Conservation (phyloP, 2,888 invertebrate genomes). For the Drosophila mimica region DNA sequence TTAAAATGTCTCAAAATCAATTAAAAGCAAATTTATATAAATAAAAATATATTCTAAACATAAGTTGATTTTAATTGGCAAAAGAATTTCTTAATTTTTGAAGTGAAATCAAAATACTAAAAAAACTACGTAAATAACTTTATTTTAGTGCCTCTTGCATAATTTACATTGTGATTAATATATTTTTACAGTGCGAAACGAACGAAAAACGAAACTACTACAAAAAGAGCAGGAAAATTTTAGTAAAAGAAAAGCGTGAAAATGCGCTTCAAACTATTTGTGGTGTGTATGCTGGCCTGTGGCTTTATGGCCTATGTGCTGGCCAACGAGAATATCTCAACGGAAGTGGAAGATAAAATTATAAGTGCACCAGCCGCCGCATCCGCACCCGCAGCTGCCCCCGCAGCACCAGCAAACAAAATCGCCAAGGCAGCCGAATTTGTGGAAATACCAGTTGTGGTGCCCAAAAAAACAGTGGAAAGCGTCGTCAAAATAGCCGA, state of each 20-base stretch:
- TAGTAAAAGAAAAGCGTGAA: slow-evolving; percentile 32
- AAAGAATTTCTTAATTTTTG: not conserved
- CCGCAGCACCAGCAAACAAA: slow-evolving; percentile 34
- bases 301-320: slow-evolving; percentile 71
- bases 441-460: slow-evolving; percentile 59
- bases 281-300: slow-evolving; percentile 76
- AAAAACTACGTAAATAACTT: not conserved
- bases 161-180: slow-evolving; percentile 25
- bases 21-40: slow-evolving; percentile 17
- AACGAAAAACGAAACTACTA: slow-evolving; percentile 42
- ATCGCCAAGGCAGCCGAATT: slow-evolving; percentile 55
- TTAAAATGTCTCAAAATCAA: slow-evolving; percentile 11
- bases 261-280: slow-evolving; percentile 81
- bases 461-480: slow-evolving; percentile 36
- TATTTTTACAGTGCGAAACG: slow-evolving; percentile 65
- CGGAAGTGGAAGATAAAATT: slow-evolving; percentile 70
- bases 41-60: slow-evolving; percentile 6
- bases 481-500: slow-evolving; percentile 27
- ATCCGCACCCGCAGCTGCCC: not conserved
- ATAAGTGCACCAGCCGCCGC: slow-evolving; percentile 8
- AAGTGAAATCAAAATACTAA: not conserved
- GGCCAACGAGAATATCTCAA: slow-evolving; percentile 78
- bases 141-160: slow-evolving; percentile 25
- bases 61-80: not conserved
- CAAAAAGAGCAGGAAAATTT: slow-evolving; percentile 13